A percentile compares a stretch with the other conserved stretches of the same genome.
phyloP scores from a whole-genome alignment of 1,140 invertebrate species.

The Drosophila nikananu region DNA sequence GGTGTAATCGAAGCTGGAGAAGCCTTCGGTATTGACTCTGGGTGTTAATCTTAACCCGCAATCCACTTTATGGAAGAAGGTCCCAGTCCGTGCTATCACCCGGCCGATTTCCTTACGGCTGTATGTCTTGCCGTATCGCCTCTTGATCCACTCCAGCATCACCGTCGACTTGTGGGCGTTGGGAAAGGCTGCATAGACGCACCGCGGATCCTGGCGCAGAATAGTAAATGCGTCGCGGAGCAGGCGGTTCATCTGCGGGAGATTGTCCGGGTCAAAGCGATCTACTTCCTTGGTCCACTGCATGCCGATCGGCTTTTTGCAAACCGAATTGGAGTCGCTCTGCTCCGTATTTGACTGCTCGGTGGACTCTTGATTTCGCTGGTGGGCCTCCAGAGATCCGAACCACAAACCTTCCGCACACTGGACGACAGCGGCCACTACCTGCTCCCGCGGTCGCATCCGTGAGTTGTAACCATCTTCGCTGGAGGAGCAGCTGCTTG shows the following conservation, averaged over 20 bases:
- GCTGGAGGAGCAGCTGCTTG: background rate
- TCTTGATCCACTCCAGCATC: conserved; percentile 44
- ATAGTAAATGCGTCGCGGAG: conserved; percentile 22
- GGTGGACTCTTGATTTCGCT: background rate
- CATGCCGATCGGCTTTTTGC: background rate
- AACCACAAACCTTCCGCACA: conserved; percentile 40
- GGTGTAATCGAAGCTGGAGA: background rate
- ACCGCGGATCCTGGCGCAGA: conserved; percentile 33
- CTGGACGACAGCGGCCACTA: conserved; percentile 33
- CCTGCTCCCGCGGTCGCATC: conserved; percentile 10
- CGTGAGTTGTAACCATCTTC: conserved; percentile 1
- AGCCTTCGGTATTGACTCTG: background rate
- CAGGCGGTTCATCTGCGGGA: conserved; percentile 27
- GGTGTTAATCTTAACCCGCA: background rate
- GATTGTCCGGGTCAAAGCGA: conserved; percentile 33
- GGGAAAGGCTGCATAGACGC: conserved; percentile 42
- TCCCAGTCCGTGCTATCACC: background rate
- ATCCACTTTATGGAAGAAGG: background rate
- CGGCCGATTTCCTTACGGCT: background rate
- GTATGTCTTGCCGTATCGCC: conserved; percentile 42
- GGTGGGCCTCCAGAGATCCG: conserved; percentile 13
- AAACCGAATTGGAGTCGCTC: background rate
- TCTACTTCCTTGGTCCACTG: background rate
- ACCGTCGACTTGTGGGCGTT: conserved; percentile 24
- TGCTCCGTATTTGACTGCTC: too few relatives aligned